A percentile compares a stretch with the other conserved stretches of the same genome.
phyloP scores from a whole-genome alignment of 2,797 vertebrate genomes.

The Apogon talboti region DNA sequence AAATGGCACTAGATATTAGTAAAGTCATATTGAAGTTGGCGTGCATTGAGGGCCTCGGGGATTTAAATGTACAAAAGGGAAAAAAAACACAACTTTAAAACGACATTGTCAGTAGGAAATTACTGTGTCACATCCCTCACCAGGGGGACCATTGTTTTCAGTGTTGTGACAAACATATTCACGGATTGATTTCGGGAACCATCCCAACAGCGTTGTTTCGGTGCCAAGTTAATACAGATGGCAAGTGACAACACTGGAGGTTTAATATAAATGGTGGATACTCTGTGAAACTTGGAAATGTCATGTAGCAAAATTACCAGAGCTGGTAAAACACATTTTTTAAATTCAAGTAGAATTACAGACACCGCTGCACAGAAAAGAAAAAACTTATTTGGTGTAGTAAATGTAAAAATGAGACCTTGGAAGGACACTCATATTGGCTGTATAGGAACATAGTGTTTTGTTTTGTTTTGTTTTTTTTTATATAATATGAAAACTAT shows the following conservation, averaged over 20 bases:
- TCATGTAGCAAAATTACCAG: too few relatives aligned
- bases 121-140: slow-evolving; percentile 39
- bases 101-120: slow-evolving; percentile 33
- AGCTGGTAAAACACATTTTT: too few relatives aligned
- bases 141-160: slow-evolving; percentile 37
- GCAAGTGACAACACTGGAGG: slow-evolving; percentile 17
- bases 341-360: too few relatives aligned
- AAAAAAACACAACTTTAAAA: background rate
- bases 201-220: slow-evolving; percentile 24
- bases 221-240: slow-evolving; percentile 44
- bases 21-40: slow-evolving; percentile 35
- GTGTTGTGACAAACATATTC: slow-evolving; percentile 50
- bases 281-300: background rate
- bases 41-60: slow-evolving; percentile 4
- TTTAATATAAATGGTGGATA: slow-evolving; percentile 6
- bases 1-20: slow-evolving; percentile 43
- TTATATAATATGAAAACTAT: too few relatives aligned
- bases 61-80: background rate
- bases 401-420: too few relatives aligned
- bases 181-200: slow-evolving; percentile 35
- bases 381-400: too few relatives aligned
- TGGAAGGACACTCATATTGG: too few relatives aligned
- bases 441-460: too few relatives aligned
- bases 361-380: too few relatives aligned
- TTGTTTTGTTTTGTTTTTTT: too few relatives aligned